A percentile compares a stretch with the other conserved stretches of the same genome.
These are phyloP conservation scores for Dioctria rufipes DNA, from an alignment of 2,888 invertebrate genomes.

Conservation along the genomic window DNA sequence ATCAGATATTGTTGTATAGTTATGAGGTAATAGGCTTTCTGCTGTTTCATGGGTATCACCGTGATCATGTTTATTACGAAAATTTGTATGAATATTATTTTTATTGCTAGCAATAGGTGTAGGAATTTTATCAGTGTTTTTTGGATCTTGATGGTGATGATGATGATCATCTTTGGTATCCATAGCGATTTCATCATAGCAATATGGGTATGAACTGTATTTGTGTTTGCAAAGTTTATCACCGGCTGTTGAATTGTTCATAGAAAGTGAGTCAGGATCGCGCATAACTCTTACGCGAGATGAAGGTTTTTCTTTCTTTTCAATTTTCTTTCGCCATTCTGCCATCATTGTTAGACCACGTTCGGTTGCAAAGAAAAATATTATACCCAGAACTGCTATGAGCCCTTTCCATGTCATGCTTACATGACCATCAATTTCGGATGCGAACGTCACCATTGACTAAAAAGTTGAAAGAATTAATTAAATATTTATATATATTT, in stretches of 20 bases:
- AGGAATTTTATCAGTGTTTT: conserved; percentile 47
- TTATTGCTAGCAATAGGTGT: conserved; percentile 55
- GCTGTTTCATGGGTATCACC: conserved; percentile 65
- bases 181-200: conserved; percentile 87
- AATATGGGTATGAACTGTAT: conserved; percentile 91
- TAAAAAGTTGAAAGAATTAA: conserved; percentile 58
- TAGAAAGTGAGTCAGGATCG: conserved; percentile 73
- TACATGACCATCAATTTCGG: conserved; percentile 73
- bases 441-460: conserved; percentile 72
- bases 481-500: background rate
- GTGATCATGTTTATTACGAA: conserved; percentile 57
- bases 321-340: conserved; percentile 84
- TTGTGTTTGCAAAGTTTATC: conserved; percentile 87
- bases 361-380: conserved; percentile 92
- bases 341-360: conserved; percentile 84
- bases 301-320: conserved; percentile 79
- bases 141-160: conserved; percentile 55
- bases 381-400: conserved; percentile 80
- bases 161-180: conserved; percentile 53
- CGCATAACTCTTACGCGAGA: conserved; percentile 82
- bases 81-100: conserved; percentile 28
- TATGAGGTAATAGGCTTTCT: conserved; percentile 68
- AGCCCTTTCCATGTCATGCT: conserved; percentile 90
- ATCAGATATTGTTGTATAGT: conserved; percentile 66
- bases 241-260: conserved; percentile 68